Evolutionary conservation across 2,888 invertebrate species (phyloP), one percentile per base, ranked within the genome.

Genomic region (Marronus borbonicus): DNA sequence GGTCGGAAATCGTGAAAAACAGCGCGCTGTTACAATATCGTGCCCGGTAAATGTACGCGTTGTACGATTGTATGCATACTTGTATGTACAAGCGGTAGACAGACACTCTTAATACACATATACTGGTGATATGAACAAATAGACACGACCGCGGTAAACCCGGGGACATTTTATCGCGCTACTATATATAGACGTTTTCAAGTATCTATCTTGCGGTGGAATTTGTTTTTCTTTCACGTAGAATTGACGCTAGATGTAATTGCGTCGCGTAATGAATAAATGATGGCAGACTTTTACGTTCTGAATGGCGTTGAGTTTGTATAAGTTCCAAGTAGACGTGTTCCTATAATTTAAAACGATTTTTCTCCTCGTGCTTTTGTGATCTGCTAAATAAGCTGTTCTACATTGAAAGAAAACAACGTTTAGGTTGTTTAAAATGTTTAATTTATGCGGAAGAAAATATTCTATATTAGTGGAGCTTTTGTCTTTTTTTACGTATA

Each of bases 1-100:
- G 10, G 10, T n/a, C 66, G 28, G 62, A 12, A 44, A 66, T 66
- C 66, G 55, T 24, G 66, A 66, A 66, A 66, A 66, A 66, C 44
- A 66, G 20, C 44, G 44, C 14, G 3, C 8, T 8, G 17, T 20
- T 36, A 58, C 55, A 17, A 58, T 17, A 5, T 20, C 1, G 20
- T 17, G 17, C 3, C 17, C 55, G 20, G n/a, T 58, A 20, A 17
- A 20, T 5, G n/a, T 58, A 58, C 10, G 17, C n/a, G 55, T 58
- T 12, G 44, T 44, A 44, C 44, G 20, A 4, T 8, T 58, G 55
- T 58, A 58, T 55, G 24, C 20, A 58, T 8, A 17, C 20, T 8
- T 52, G 7, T n/a, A n/a, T 17, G 14, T n/a, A 52, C 52, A 52
- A 5, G n/a, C n/a, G 10, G 52, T 52, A 52, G n/a, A 4, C 14